Evolutionary conservation across 2,113 vertebrate species (phyloP).

Genomic region (Vimba vimba): DNA sequence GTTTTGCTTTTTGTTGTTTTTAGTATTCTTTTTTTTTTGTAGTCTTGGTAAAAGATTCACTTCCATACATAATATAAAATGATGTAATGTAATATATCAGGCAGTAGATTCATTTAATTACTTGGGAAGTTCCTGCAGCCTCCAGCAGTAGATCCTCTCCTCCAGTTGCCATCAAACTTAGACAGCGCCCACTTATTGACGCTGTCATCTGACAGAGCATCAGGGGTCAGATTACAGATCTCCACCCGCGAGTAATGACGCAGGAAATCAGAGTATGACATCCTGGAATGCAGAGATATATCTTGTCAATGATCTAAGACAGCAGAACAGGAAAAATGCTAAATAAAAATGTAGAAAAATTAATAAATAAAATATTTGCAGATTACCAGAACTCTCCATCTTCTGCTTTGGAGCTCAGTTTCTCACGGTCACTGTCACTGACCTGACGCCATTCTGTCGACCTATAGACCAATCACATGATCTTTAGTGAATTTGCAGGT

Average conservation of each 20-base stretch:
- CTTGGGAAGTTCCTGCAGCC: constrained; percentile 87
- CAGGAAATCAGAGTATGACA: constrained; percentile 87
- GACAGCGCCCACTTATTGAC: constrained; percentile 87
- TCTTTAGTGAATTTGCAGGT: neutral
- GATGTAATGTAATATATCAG: neutral
- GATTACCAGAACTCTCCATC: constrained; percentile 85
- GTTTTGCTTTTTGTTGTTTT: neutral
- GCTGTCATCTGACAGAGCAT: constrained; percentile 77
- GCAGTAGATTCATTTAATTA: constrained; percentile 59
- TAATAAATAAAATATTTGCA: neutral
- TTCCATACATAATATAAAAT: neutral
- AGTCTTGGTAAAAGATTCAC: neutral
- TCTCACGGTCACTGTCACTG: constrained; percentile 73
- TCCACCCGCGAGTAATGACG: constrained; percentile 85
- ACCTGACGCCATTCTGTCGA: constrained; percentile 78
- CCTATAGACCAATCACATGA: constrained; percentile 56
- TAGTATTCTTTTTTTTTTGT: neutral
- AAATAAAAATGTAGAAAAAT: neutral
- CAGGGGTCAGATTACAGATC: constrained; percentile 92
- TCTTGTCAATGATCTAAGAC: neutral
- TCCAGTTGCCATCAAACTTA: constrained; percentile 87
- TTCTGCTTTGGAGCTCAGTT: constrained; percentile 75
- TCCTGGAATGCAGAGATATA: constrained; percentile 72
- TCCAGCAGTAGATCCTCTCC: constrained; percentile 84
- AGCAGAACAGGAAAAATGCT: neutral